A percentile compares a stretch with the other conserved stretches of the same genome.
Conservation (phyloP, 2,797 vertebrate species). For the Cirrhinus mrigala region DNA sequence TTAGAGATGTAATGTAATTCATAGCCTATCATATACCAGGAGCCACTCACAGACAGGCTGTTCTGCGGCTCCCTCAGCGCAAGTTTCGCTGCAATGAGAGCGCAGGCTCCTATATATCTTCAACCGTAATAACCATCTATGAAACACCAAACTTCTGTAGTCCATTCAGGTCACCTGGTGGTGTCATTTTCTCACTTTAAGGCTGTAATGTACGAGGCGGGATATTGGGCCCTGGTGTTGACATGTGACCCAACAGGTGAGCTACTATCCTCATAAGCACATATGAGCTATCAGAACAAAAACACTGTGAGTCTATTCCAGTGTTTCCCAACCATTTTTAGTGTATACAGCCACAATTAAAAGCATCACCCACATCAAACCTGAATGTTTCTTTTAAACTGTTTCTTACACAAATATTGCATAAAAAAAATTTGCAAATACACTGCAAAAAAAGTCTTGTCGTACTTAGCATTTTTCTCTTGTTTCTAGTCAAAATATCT, state of each 20-base stretch:
- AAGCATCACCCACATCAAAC: not conserved
- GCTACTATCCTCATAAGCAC: not conserved
- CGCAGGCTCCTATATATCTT: slow-evolving; percentile 51
- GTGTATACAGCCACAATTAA: too few relatives aligned
- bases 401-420: too few relatives aligned
- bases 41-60: slow-evolving; percentile 51
- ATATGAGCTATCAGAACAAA: not conserved
- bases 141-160: slow-evolving; percentile 54
- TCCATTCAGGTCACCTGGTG: slow-evolving; percentile 46
- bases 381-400: too few relatives aligned
- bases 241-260: slow-evolving; percentile 10
- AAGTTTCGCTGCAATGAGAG: slow-evolving; percentile 53
- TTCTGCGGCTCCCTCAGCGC: slow-evolving; percentile 49
- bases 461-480: too few relatives aligned
- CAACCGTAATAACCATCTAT: slow-evolving; percentile 55
- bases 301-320: too few relatives aligned
- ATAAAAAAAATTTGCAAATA: too few relatives aligned
- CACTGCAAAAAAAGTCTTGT: too few relatives aligned
- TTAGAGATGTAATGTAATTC: slow-evolving; percentile 83
- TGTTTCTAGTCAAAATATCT: too few relatives aligned
- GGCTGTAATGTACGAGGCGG: slow-evolving; percentile 11
- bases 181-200: slow-evolving; percentile 40
- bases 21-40: slow-evolving; percentile 71
- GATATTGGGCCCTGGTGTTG: slow-evolving; percentile 23
- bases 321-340: too few relatives aligned